phyloP scores from a whole-genome alignment of 2,888 invertebrate genomes.

The Euphydryas editha region DNA sequence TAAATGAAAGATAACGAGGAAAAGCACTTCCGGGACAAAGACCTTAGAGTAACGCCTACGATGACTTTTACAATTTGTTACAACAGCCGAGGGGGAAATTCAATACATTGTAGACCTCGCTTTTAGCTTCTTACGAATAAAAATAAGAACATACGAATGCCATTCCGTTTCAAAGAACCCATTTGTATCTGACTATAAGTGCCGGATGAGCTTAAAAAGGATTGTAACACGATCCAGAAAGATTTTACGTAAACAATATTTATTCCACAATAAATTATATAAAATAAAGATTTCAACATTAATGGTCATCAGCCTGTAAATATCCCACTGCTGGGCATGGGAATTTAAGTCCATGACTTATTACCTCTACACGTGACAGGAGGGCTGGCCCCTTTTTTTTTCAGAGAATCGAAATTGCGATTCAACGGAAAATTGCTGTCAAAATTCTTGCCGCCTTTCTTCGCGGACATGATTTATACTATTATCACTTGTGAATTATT shows the following conservation, averaged over 20 bases:
- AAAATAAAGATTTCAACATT: not conserved
- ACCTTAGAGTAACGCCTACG: constrained; percentile 1
- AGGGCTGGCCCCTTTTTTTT: not conserved
- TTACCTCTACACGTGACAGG: not conserved
- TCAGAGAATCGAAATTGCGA: not conserved
- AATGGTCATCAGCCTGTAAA: not conserved
- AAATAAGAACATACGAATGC: constrained; percentile 12
- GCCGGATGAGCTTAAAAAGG: constrained; percentile 10
- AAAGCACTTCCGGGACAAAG: constrained; percentile 6
- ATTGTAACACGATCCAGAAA: constrained; percentile 13
- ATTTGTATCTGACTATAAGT: constrained; percentile 16
- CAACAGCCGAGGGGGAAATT: constrained; percentile 21
- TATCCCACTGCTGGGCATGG: too few species aligned
- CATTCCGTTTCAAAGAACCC: constrained; percentile 11
- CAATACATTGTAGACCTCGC: constrained; percentile 25
- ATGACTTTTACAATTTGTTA: constrained; percentile 12
- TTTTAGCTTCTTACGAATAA: constrained; percentile 22
- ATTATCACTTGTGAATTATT: not conserved
- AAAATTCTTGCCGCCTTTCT: not conserved
- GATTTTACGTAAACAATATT: not conserved
- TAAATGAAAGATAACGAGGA: not conserved
- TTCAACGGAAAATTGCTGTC: not conserved
- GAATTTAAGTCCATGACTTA: not conserved
- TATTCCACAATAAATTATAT: not conserved
- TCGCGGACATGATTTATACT: not conserved